Percentiles rank a stretch among this genome's conserved stretches.
Evolutionary conservation across 2,113 vertebrate genomes (phyloP).

Genomic region (Sialia sialis): DNA sequence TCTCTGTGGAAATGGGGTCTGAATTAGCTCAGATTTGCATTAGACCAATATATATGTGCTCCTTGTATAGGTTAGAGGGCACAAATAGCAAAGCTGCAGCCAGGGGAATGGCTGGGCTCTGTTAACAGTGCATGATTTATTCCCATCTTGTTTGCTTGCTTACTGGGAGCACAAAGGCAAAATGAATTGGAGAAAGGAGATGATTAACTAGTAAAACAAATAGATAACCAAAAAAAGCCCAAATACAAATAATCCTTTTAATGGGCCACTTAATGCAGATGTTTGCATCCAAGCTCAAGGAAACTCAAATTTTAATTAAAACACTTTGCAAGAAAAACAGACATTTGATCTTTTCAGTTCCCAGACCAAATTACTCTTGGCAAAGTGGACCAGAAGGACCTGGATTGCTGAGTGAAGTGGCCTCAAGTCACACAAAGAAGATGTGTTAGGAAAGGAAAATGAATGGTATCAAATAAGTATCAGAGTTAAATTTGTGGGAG

Average conservation of each 20-base stretch:
- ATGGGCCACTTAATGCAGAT: neutral
- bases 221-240: neutral
- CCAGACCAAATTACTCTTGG: neutral
- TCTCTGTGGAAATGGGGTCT: conserved; percentile 7
- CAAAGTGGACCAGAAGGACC: neutral
- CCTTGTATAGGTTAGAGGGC: conserved; percentile 9
- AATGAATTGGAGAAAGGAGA: neutral
- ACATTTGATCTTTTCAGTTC: conserved; percentile 23
- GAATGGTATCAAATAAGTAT: conserved; percentile 38
- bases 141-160: neutral
- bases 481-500: conserved; percentile 54
- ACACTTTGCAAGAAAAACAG: conserved; percentile 52
- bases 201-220: conserved; percentile 39
- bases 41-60: neutral
- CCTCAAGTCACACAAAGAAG: neutral
- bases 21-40: conserved; percentile 58
- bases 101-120: neutral
- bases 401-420: neutral
- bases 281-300: conserved; percentile 48
- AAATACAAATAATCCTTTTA: conserved; percentile 43
- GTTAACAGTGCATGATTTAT: neutral
- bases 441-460: conserved; percentile 16
- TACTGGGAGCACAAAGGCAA: conserved; percentile 17
- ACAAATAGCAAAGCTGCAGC: conserved; percentile 5
- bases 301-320: conserved; percentile 68